Evolutionary conservation across 2,888 invertebrate genomes (phyloP).

Genomic region (Heliconius cydno): DNA sequence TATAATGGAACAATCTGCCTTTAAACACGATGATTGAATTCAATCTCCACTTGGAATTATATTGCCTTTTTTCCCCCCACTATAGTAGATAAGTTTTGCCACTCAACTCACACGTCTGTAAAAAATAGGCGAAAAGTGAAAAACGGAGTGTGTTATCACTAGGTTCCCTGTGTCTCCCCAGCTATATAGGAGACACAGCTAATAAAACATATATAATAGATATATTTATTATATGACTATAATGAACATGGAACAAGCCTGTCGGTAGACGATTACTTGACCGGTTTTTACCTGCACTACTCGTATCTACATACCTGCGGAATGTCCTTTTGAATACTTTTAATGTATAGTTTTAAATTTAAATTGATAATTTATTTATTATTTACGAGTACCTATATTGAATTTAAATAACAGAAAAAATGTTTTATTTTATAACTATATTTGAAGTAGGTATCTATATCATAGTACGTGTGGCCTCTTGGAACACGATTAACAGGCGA

Average conservation of each 20-base stretch:
- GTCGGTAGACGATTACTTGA: slow-evolving; percentile 14
- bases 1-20: no score
- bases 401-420: neutral
- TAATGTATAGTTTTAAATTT: slow-evolving; percentile 17
- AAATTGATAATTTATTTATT: slow-evolving; percentile 12
- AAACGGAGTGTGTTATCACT: no score
- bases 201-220: neutral
- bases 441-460: neutral
- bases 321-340: slow-evolving; percentile 6
- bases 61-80: no score
- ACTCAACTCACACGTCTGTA: no score
- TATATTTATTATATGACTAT: neutral
- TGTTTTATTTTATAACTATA: neutral
- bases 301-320: slow-evolving; percentile 18
- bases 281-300: slow-evolving; percentile 28
- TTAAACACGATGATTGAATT: no score
- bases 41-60: no score
- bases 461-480: no score
- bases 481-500: no score
- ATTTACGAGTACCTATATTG: neutral
- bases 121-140: no score
- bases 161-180: no score
- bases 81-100: no score
- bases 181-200: no score
- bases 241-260: slow-evolving; percentile 17